Percentiles rank a stretch among this genome's conserved stretches.
These are phyloP conservation scores for Stenodera caucasica DNA, from an alignment of 2,888 invertebrate species.

Conservation along the genomic window DNA sequence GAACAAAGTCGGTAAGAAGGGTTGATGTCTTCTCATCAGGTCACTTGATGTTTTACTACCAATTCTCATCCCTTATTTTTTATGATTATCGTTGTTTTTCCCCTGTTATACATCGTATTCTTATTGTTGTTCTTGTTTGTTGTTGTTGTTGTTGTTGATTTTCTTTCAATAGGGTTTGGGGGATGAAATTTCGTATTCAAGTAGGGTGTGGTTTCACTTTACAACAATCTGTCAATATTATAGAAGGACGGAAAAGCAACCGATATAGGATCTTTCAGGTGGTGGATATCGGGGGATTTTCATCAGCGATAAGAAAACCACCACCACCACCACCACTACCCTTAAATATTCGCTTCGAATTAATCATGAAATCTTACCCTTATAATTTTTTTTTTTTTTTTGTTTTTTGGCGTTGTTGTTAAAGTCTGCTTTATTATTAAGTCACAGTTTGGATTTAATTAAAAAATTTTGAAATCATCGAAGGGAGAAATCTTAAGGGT, in stretches of 20 bases:
- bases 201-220: neutral
- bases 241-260: neutral
- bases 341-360: neutral
- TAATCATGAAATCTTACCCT: neutral
- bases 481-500: too few species aligned
- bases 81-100: neutral
- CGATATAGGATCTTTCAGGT: neutral
- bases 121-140: too few species aligned
- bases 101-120: too few species aligned
- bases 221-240: conserved; percentile 6
- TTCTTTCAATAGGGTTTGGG: neutral
- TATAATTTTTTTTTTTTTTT: neutral
- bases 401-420: too few species aligned
- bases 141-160: too few species aligned
- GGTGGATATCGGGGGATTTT: neutral
- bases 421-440: too few species aligned
- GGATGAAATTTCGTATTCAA: neutral
- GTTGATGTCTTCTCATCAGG: neutral
- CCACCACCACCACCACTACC: neutral
- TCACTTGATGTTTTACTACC: neutral
- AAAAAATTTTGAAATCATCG: too few species aligned
- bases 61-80: neutral
- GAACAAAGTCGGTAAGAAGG: neutral
- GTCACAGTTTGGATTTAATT: neutral
- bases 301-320: neutral